Evolutionary conservation across 2,888 invertebrate genomes (phyloP), one percentile per base, ranked within the genome.

Genomic region (Plutella xylostella): DNA sequence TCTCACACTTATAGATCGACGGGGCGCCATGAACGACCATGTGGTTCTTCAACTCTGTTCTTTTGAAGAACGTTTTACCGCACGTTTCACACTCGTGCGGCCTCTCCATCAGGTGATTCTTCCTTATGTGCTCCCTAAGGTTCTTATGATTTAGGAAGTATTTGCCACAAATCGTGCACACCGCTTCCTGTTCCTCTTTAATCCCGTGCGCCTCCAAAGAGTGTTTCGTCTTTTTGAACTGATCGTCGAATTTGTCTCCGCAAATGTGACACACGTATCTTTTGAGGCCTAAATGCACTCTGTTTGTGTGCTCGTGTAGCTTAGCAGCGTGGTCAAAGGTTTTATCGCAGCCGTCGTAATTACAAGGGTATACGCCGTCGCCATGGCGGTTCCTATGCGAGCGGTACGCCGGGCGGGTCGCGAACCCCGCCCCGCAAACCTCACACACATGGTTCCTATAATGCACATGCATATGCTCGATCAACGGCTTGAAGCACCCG

Each of bases 1-100:
- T 71, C 12, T 88, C 86, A 51, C 89, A 89, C 45, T 87, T 84
- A 46, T 85, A 87, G 18, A 77, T 80, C 25, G 9, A 9, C 1
- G 83, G 76, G 31, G 86, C 86, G 40, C 85, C 85, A 45, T 82
- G 82, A 11, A 76, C 77, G 2, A 78, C 74, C 63, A 80, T 62
- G 45, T 83, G 82, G 54, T 87, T 87, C 0, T 76, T 77, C 14
- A 77, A 53, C 68, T 86, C 86, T 0, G 75, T 56, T 49, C 77
- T 78, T 2, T 76, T 72, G 15, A 82, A 83, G 55, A 84, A 84
- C 0, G 75, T 74, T 76, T 82, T 83, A 30, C 65, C 74, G 42
- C 85, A 85, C 0, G 78, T 74, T 0, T 77, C 72, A 31, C 84
- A 84, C 47, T 77, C 77, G 48, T 72, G 80, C 0, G 77, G 75